Base-by-base conservation (phyloP, 2,797 vertebrate genomes). In the Peromyscus attwateri region DNA sequence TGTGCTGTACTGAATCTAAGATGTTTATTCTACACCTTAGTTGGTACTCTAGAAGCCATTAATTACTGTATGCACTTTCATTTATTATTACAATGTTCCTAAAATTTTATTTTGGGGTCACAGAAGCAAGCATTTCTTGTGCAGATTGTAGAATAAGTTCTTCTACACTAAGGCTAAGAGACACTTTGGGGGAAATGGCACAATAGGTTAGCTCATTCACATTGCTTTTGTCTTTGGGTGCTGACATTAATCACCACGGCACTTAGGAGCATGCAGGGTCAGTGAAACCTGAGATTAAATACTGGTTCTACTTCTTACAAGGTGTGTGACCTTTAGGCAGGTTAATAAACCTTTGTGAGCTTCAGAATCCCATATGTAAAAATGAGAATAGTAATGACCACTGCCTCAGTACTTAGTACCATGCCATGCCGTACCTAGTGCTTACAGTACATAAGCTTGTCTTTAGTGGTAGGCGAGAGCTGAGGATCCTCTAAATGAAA, bases 401-500 rank as follows among this genome's bases (percentile, higher is more conserved):
- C 11, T 37, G 34, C 82, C 81, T 85, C 27, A 4, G 10, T 60
- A 60, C 12, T 89, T 46, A 70, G 46, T 55, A 55, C 14, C 52
- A 55, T 89, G 46, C 62, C 93, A 89, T 46, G 29, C 49, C 62
- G 0, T 43, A 73, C 19, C 68, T 79, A 70, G 64, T 70, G 93
- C 57, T 77, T 13, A 62, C 68, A 60, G 57, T 37, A 62, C 21
- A 64, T 19, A 83, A 29, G 37, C 43, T 62, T 75, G 17, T 68
- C 91, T 92, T 80, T 49, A 4, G 92, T 52, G 43, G 1, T 10
- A 23, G 8, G 49, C 52, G n/a, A 68, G 11, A 23, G 92, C n/a
- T 91, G 10, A 1, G 6, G 76, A 91, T 87, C 40, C 91, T 82
- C 31, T 71, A 90, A 80, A 91, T 76, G 60, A 89, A 96, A 96